Evolutionary conservation across 2,888 invertebrate genomes (phyloP), one percentile per base, ranked within the genome.

Genomic region (Anaspis maculata): DNA sequence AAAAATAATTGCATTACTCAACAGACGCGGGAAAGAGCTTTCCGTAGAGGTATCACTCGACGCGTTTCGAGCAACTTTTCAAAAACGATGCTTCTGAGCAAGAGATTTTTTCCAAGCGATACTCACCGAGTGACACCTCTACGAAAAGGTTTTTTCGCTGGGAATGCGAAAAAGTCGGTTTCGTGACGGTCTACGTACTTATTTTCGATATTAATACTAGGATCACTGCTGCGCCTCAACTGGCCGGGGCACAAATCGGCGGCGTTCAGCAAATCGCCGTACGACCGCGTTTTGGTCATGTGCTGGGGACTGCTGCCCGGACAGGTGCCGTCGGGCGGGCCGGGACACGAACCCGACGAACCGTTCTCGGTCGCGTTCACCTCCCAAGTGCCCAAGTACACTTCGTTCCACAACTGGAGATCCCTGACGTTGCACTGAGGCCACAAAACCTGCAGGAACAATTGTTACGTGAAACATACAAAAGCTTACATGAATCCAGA

Each of bases 391-490:
- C 83, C 84, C 50, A 86, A 72, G 70, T 90, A 92, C 42, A 94
- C 78, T 47, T 83, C 84, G 44, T 77, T 73, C 94, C 94, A 95
- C 49, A 92, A 71, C 34, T 73, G 72, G 59, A 94, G 72, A 55
- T 86, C 82, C 34, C 90, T 77, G 32, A 91, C 81, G 60, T 85
- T 83, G 64, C 77, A 85, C 47, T 84, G 82, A 31, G 91, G 89
- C 81, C 85, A 87, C 49, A 94, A 69, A 51, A 89, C 85, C 86
- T 90, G 61, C n/a, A n/a, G n/a, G n/a, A n/a, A n/a, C n/a, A n/a
- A 1, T 10, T 25, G n/a, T 23, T 9, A 7, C 4, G n/a, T 23
- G 5, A 10, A 10, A 7, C 7, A 30, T 4, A 30, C 5, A 15
- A 30, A 13, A 30, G 32, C 25, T 31, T 29, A 12, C 25, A 12